These are phyloP conservation scores for Mycalesis mineus DNA, from an alignment of 2,888 invertebrate genomes.

Conservation along the genomic window DNA sequence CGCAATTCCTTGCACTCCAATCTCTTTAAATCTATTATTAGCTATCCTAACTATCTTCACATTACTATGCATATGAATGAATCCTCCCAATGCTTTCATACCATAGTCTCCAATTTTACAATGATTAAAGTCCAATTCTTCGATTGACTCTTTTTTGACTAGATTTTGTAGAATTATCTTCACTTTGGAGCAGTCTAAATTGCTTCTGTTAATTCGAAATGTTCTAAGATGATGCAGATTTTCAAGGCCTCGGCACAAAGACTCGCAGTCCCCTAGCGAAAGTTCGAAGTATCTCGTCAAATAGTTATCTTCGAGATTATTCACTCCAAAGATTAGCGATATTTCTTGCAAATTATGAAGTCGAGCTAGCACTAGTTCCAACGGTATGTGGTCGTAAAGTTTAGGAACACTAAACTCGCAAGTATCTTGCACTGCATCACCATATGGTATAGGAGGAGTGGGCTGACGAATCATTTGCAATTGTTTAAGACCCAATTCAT, in stretches of 20 bases:
- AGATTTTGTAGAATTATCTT: constrained; percentile 77
- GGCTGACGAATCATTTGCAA: constrained; percentile 76
- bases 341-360: constrained; percentile 76
- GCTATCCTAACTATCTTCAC: constrained; percentile 71
- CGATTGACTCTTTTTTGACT: constrained; percentile 68
- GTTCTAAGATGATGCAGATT: constrained; percentile 65
- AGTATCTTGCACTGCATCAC: constrained; percentile 51
- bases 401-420: constrained; percentile 60
- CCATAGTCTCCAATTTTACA: constrained; percentile 81
- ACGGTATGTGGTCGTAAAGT: constrained; percentile 77
- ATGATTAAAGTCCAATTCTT: constrained; percentile 81
- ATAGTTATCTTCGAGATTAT: constrained; percentile 73
- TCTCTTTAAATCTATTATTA: constrained; percentile 76
- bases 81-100: constrained; percentile 80
- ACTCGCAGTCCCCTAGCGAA: constrained; percentile 77
- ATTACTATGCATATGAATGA: constrained; percentile 66
- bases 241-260: constrained; percentile 73
- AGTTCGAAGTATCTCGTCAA: constrained; percentile 80
- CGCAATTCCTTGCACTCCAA: constrained; percentile 75
- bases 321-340: constrained; percentile 60
- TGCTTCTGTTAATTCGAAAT: constrained; percentile 79
- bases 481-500: constrained; percentile 69
- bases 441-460: constrained; percentile 48
- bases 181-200: constrained; percentile 77
- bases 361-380: constrained; percentile 71